Conservation (phyloP, 2,797 vertebrate species). For the Rhincodon typus region DNA sequence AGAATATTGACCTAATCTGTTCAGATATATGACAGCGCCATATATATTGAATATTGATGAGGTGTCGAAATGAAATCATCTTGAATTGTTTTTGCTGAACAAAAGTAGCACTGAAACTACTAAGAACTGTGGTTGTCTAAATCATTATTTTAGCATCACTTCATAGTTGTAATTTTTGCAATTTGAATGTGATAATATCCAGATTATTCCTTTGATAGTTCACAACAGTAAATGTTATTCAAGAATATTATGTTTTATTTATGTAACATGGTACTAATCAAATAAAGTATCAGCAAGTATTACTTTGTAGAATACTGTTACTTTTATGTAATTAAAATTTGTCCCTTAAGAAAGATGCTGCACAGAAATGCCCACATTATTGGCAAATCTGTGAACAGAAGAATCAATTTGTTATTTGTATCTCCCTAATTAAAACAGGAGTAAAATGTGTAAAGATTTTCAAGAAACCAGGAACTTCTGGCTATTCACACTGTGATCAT, state of each 20-base stretch:
- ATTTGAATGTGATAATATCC: background rate
- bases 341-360: conserved; percentile 25
- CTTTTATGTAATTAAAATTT: background rate
- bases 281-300: background rate
- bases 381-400: conserved; percentile 5
- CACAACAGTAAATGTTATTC: background rate
- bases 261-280: background rate
- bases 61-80: background rate
- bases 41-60: background rate
- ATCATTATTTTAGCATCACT: background rate
- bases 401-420: conserved; percentile 6
- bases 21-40: background rate
- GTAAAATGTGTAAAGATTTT: conserved; percentile 48
- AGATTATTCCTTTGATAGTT: background rate
- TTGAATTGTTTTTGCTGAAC: background rate
- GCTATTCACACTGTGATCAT: conserved; percentile 36
- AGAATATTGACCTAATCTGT: background rate
- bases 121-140: background rate
- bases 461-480: conserved; percentile 53
- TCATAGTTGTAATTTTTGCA: background rate
- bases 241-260: background rate
- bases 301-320: background rate
- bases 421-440: conserved; percentile 38
- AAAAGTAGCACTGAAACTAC: background rate
- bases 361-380: background rate